Evolutionary conservation across 64 coral and sea anemone species (phyloP).

Genomic region (Acropora tenuis): DNA sequence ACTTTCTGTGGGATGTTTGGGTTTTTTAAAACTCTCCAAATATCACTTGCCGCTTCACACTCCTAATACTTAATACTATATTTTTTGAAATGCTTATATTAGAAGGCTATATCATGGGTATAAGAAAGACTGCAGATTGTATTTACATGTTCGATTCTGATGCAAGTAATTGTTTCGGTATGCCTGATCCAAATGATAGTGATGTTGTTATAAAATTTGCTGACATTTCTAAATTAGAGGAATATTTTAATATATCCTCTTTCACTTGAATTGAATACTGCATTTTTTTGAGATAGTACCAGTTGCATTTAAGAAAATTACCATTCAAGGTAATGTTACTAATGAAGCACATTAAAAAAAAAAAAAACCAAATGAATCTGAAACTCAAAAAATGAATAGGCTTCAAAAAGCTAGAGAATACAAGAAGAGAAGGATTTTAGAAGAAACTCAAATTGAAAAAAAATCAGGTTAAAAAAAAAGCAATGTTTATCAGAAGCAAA

Average conservation of each 20-base stretch:
- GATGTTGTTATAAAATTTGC: slow-evolving; percentile 47
- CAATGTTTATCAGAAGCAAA: slow-evolving; percentile 21
- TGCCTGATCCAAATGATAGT: slow-evolving; percentile 34
- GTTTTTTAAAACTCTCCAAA: too few species aligned
- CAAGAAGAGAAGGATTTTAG: slow-evolving; percentile 33
- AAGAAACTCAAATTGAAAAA: slow-evolving; percentile 30
- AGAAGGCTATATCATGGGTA: slow-evolving; percentile 41
- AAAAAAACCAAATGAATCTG: slow-evolving; percentile 25
- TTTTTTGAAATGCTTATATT: too few species aligned
- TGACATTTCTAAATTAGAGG: slow-evolving; percentile 15
- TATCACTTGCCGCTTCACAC: too few species aligned
- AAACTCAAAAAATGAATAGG: slow-evolving; percentile 29
- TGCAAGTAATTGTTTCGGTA: slow-evolving; percentile 19
- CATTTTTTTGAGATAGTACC: slow-evolving; percentile 45
- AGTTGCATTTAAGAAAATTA: background rate
- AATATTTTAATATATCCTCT: slow-evolving; percentile 27
- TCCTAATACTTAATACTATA: too few species aligned
- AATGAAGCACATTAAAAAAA: slow-evolving; percentile 20
- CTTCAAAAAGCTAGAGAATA: slow-evolving; percentile 50
- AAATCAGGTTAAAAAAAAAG: slow-evolving; percentile 6
- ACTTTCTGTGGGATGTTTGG: too few species aligned
- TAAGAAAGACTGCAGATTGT: slow-evolving; percentile 22
- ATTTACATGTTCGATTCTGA: slow-evolving; percentile 42
- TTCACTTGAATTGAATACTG: too few species aligned
- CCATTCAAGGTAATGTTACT: background rate